phyloP scores from a whole-genome alignment of 2,113 vertebrate genomes.

The Reinhardtius hippoglossoides region DNA sequence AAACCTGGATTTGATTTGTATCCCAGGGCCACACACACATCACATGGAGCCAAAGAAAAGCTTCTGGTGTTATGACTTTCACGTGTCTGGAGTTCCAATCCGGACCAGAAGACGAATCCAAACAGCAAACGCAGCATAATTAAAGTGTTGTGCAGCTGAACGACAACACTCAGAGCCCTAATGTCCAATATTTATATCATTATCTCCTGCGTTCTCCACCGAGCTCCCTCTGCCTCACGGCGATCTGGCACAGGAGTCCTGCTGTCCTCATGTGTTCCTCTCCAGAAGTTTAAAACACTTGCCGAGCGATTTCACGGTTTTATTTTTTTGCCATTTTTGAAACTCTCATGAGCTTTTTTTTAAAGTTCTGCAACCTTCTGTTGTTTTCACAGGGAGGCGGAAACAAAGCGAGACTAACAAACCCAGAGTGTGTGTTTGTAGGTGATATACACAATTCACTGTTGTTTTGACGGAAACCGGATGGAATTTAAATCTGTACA shows the following conservation, averaged over 20 bases:
- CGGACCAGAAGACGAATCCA: background rate
- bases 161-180: too few species aligned
- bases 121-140: background rate
- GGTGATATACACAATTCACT: too few species aligned
- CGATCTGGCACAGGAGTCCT: background rate
- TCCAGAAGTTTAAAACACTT: conserved; percentile 4
- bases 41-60: background rate
- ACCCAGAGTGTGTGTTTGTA: too few species aligned
- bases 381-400: too few species aligned
- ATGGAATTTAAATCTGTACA: background rate
- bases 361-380: too few species aligned
- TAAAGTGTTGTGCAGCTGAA: conserved; percentile 1
- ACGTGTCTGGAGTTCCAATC: background rate
- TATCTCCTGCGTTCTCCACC: background rate
- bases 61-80: background rate
- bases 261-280: background rate
- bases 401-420: too few species aligned
- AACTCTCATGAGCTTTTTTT: too few species aligned
- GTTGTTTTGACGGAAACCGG: background rate
- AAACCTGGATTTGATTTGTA: conserved; percentile 3
- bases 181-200: conserved; percentile 32
- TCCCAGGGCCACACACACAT: background rate
- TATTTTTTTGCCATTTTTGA: background rate
- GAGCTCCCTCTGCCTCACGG: background rate
- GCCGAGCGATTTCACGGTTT: background rate